Evolutionary conservation across 1,140 invertebrate species (phyloP), one percentile per base, ranked within the genome.

Genomic region (Campodea augens): DNA sequence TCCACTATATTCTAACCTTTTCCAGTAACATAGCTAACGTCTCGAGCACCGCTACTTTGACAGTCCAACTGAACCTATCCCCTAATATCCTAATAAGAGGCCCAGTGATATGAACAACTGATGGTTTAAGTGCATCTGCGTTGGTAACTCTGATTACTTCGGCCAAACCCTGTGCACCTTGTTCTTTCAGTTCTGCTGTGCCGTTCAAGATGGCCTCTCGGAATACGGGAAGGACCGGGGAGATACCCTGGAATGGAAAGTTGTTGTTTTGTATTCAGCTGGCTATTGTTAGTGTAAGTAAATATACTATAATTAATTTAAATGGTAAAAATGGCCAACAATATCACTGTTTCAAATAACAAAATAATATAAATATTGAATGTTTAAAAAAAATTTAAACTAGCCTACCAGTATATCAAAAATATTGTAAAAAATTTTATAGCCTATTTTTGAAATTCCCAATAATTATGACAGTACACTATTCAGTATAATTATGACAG

Each of bases 31-130:
- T 72, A 1, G 87, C 86, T 18, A 99, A 67, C 0, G 90, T 93
- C 58, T 97, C 90, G 4, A 98, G 65, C 10, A 98, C 88, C 22
- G 93, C 90, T 0, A 89, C 85, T 67, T 98, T 98, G 0, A 98
- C 86, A 54, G 78, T 86, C 56, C 80, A 77, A 49, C 79, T 83
- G 60, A 93, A 97, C 40, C 93, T 71, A 64, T 98, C 95, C 20
- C 93, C 92, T 12, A 99, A 72, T 57, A 98, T 95, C 54, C 95
- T 73, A 64, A 98, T 98, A 13, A 98, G 69, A 0, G 95, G 93
- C 5, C 95, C 95, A 20, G 93, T 97, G 50, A 98, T 92, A 55
- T 92, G 83, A 25, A 98, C 81, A 1, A 98, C 90, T 39, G 89
- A 93, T 2, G 89, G 82, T 60, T 95, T 90, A 18, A 98, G 63